Evolutionary conservation across 1,140 invertebrate genomes (phyloP).

Genomic region (Branchinecta lynchi): DNA sequence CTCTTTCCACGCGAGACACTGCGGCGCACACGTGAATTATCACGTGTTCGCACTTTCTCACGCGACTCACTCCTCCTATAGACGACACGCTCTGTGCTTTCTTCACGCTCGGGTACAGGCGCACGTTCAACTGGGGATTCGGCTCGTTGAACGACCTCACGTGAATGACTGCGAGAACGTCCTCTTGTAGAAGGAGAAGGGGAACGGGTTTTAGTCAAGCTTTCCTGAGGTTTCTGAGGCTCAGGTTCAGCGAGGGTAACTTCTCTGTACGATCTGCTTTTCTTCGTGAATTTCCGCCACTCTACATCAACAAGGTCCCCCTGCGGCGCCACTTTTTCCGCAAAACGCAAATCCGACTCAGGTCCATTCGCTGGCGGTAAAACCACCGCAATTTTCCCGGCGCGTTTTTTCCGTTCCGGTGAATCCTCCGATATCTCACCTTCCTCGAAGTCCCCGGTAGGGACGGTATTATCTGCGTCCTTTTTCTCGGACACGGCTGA

Average conservation of each 20-base stretch:
- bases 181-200: too few relatives aligned
- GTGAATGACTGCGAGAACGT: too few relatives aligned
- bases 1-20: too few relatives aligned
- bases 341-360: background rate
- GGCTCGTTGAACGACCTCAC: too few relatives aligned
- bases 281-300: background rate
- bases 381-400: background rate
- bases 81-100: too few relatives aligned
- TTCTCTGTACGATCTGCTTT: background rate
- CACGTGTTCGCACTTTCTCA: too few relatives aligned
- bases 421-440: conserved; percentile 19
- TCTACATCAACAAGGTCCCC: background rate
- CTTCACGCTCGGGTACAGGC: too few relatives aligned
- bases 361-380: background rate
- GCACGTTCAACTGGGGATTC: too few relatives aligned
- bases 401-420: background rate
- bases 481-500: conserved; percentile 11
- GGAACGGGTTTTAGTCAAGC: too few relatives aligned
- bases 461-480: background rate
- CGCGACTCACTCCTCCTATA: too few relatives aligned
- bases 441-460: conserved; percentile 17
- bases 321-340: background rate
- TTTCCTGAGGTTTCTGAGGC: too few relatives aligned
- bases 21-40: too few relatives aligned
- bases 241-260: background rate